A percentile compares a stretch with the other conserved stretches of the same genome.
These are phyloP conservation scores for Zaprionus taronus DNA, from an alignment of 1,140 invertebrate genomes.

Conservation along the genomic window DNA sequence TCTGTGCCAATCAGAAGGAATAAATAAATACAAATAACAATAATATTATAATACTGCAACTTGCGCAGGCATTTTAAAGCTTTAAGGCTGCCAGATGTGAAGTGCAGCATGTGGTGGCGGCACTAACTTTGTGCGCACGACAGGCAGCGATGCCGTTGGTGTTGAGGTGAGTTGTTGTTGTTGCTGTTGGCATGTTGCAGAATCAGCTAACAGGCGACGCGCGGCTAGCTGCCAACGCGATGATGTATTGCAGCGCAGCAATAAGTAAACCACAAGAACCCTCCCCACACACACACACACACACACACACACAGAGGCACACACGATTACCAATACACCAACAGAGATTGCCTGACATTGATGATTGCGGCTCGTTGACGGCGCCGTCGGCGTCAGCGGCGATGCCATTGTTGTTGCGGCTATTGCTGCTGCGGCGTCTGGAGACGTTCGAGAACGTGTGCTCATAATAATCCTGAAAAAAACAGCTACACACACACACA, in stretches of 20 bases:
- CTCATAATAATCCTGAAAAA: slow-evolving; percentile 72
- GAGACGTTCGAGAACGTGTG: slow-evolving; percentile 75
- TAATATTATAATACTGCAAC: not conserved
- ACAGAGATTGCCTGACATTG: slow-evolving; percentile 70
- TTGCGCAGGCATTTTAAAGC: not conserved
- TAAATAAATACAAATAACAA: not conserved
- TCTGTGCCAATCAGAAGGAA: no score
- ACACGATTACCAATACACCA: slow-evolving; percentile 65
- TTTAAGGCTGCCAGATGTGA: slow-evolving; percentile 7
- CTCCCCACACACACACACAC: slow-evolving; percentile 36
- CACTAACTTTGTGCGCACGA: slow-evolving; percentile 23
- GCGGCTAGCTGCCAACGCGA: slow-evolving; percentile 46
- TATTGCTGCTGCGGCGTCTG: slow-evolving; percentile 49
- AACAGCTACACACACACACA: slow-evolving; percentile 22
- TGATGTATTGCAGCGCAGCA: slow-evolving; percentile 75
- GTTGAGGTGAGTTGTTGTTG: not conserved
- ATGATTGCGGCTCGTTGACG: slow-evolving; percentile 69
- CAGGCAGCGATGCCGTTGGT: slow-evolving; percentile 12
- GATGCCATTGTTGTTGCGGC: slow-evolving; percentile 21
- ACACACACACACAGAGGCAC: slow-evolving; percentile 27
- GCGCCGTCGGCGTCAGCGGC: slow-evolving; percentile 23
- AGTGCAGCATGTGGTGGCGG: slow-evolving; percentile 18
- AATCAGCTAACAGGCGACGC: slow-evolving; percentile 39
- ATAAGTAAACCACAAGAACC: slow-evolving; percentile 74
- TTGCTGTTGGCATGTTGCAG: slow-evolving; percentile 2